Base-by-base conservation (phyloP, 2,888 invertebrate genomes). In the Congeria kusceri region DNA sequence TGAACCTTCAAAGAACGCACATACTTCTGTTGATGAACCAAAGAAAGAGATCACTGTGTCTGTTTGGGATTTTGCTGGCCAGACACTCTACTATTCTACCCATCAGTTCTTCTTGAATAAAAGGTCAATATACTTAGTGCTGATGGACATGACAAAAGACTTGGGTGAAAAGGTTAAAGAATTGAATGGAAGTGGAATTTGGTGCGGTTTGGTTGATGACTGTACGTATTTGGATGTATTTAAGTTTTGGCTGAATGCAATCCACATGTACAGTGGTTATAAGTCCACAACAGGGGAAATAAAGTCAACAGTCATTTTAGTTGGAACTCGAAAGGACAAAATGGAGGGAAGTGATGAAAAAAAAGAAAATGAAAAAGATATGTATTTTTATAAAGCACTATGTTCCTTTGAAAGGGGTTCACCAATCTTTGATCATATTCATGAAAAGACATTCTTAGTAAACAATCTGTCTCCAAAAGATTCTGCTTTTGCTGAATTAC, bases 61-160 rank as follows among this genome's bases (percentile, higher is more conserved):
- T 23, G 56, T 81, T n/a, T 81, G 81, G 81, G 81, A 81, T 53
- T 77, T 77, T 62, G 77, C 77, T 32, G 77, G 77, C 13, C 77
- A 77, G 44, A 53, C 70, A 28, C 58, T 77, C 29, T 77, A 81
- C 62, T 81, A 81, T 57, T 77, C 81, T 3, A 77, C 81, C 1
- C 81, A 81, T 44, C 81, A 81, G 56, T 77, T 81, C 63, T 81
- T 81, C 62, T 68, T 81, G 11, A 81, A 70, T 44, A 58, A 69
- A 23, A 56, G 77, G 18, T 81, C 81, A 39, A 64, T 81, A 23
- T 81, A 77, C 56, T 64, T 81, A n/a, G 61, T 81, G 1, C 47
- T 74, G n/a, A 69, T 81, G 73, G 61, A 81, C 63, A 65, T 81
- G 28, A 77, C 67, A 56, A 68, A 47, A 53, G 28, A 58, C 9